These are phyloP conservation scores for Syrphus vitripennis DNA, from an alignment of 2,888 invertebrate genomes.

Conservation along the genomic window DNA sequence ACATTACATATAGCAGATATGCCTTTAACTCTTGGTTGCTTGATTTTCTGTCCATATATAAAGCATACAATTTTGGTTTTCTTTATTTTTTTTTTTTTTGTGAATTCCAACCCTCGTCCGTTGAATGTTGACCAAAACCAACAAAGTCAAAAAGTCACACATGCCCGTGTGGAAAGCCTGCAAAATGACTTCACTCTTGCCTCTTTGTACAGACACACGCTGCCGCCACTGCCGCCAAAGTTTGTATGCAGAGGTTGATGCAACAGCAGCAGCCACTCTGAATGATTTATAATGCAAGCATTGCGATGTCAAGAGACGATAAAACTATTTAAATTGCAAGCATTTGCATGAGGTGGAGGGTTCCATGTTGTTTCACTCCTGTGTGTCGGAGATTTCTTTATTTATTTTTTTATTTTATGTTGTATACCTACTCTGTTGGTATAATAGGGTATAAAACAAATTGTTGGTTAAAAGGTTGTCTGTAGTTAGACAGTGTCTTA, in stretches of 20 bases:
- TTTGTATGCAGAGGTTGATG: conserved; percentile 36
- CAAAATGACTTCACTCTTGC: neutral
- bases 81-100: conserved; percentile 13
- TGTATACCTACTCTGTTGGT: neutral
- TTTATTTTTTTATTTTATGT: neutral
- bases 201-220: conserved; percentile 7
- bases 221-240: neutral
- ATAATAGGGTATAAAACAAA: neutral
- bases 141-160: conserved; percentile 67
- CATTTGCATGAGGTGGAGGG: conserved; percentile 68
- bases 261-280: conserved; percentile 66
- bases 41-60: conserved; percentile 16
- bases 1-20: neutral
- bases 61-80: conserved; percentile 21
- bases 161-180: conserved; percentile 49
- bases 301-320: conserved; percentile 72
- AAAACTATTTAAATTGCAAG: conserved; percentile 71
- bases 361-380: conserved; percentile 52
- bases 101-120: conserved; percentile 14
- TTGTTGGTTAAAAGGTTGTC: neutral
- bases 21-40: conserved; percentile 37
- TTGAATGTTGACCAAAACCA: conserved; percentile 62
- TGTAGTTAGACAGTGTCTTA: too few species aligned
- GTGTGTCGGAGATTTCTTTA: conserved; percentile 38
- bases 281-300: conserved; percentile 71